Evolutionary conservation across 2,888 invertebrate genomes (phyloP).

Genomic region (Melanophora roralis): DNA sequence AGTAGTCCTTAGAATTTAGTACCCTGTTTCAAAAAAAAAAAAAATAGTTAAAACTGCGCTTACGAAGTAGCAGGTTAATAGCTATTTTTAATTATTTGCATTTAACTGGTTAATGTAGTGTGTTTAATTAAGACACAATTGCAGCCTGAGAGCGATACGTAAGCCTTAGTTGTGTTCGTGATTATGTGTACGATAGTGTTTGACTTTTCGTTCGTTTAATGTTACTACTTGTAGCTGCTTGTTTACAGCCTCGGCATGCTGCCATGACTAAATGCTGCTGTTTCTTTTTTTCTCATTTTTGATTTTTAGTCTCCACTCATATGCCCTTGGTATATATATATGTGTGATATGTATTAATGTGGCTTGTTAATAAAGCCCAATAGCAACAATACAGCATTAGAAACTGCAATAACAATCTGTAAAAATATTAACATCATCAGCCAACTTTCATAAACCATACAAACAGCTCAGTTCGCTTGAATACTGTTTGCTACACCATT

Average conservation of each 20-base stretch:
- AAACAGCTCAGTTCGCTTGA: not conserved
- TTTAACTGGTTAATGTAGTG: too few relatives aligned
- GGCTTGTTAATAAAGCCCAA: conserved; percentile 32
- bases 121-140: too few relatives aligned
- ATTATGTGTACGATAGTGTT: not conserved
- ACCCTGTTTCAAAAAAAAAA: too few relatives aligned
- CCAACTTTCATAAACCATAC: conserved; percentile 8
- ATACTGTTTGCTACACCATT: not conserved
- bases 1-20: too few relatives aligned
- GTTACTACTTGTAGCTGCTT: conserved; percentile 54
- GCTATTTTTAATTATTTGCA: too few relatives aligned
- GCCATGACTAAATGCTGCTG: conserved; percentile 2
- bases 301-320: not conserved
- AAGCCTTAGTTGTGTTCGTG: not conserved
- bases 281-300: not conserved
- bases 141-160: too few relatives aligned
- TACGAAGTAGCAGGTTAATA: too few relatives aligned
- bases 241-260: conserved; percentile 26
- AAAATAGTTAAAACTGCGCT: too few relatives aligned
- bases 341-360: not conserved
- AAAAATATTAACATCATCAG: conserved; percentile 12
- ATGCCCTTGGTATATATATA: not conserved
- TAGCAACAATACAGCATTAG: conserved; percentile 19
- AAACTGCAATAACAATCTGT: conserved; percentile 22
- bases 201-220: conserved; percentile 31